phyloP scores from a whole-genome alignment of 2,888 invertebrate species.

The Archaeoteleia sp. region DNA sequence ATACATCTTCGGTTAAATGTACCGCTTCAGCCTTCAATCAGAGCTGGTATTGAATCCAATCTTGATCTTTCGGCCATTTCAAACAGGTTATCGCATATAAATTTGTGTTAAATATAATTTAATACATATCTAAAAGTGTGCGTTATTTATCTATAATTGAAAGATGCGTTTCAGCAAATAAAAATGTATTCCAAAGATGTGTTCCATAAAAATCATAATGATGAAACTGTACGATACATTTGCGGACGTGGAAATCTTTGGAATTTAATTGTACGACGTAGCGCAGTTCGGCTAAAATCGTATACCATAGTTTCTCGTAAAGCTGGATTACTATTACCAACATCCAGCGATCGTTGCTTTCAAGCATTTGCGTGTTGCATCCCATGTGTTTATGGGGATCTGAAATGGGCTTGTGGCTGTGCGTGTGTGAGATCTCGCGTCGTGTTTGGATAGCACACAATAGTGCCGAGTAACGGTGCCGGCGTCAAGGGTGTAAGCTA shows the following conservation, averaged over 20 bases:
- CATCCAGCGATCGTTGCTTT: slow-evolving; percentile 54
- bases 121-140: neutral
- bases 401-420: slow-evolving; percentile 18
- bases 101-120: too few species aligned
- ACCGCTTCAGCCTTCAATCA: neutral
- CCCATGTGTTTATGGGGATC: slow-evolving; percentile 53
- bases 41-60: neutral
- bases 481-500: slow-evolving; percentile 29
- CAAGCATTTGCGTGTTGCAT: slow-evolving; percentile 56
- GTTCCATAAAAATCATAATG: slow-evolving; percentile 26
- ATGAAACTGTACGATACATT: slow-evolving; percentile 29
- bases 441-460: slow-evolving; percentile 57
- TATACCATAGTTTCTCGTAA: slow-evolving; percentile 44
- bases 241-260: slow-evolving; percentile 48
- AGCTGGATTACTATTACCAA: slow-evolving; percentile 60
- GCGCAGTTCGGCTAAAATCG: slow-evolving; percentile 17
- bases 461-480: slow-evolving; percentile 61
- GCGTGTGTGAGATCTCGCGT: slow-evolving; percentile 53
- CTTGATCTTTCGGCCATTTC: neutral
- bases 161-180: neutral
- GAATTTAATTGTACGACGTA: slow-evolving; percentile 46
- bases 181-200: too few species aligned
- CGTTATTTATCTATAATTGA: slow-evolving; percentile 2
- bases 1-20: neutral
- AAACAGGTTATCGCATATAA: slow-evolving; percentile 3